Percentiles rank a stretch among this genome's conserved stretches.
These are phyloP conservation scores for Dendrocopos noguchii DNA, from an alignment of 2,113 vertebrate species.

Conservation along the genomic window DNA sequence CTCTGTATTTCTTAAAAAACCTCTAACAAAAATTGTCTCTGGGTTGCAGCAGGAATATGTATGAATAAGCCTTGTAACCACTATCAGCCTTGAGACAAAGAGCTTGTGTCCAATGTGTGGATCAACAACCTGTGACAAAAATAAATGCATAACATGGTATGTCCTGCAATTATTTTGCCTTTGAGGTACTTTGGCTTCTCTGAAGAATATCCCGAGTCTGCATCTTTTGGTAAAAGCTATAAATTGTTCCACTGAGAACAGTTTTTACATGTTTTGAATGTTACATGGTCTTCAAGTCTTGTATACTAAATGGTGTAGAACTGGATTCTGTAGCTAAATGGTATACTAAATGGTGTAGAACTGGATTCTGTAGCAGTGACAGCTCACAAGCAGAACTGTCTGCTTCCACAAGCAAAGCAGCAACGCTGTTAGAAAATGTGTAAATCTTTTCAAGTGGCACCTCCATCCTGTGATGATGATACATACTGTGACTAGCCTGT, in stretches of 20 bases:
- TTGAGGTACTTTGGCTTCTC: neutral
- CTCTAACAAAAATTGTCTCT: neutral
- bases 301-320: neutral
- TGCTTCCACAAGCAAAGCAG: slow-evolving; percentile 23
- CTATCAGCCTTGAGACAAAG: neutral
- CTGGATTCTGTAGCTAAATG: no score
- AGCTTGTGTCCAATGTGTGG: neutral
- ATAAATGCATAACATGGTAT: neutral
- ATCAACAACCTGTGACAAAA: neutral
- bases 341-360: no score
- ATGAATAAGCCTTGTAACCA: neutral
- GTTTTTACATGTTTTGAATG: neutral
- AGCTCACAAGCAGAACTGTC: neutral
- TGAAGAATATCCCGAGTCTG: neutral
- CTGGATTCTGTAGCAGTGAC: neutral
- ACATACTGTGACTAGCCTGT: neutral
- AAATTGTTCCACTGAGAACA: neutral
- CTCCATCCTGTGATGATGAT: neutral
- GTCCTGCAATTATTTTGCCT: neutral
- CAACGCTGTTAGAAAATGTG: neutral
- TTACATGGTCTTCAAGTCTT: neutral
- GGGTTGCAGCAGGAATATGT: neutral
- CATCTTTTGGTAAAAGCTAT: neutral
- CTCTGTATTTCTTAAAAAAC: neutral
- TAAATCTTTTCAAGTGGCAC: neutral